Evolutionary conservation across 1,140 invertebrate species (phyloP).

Genomic region (Drosophila bocqueti): DNA sequence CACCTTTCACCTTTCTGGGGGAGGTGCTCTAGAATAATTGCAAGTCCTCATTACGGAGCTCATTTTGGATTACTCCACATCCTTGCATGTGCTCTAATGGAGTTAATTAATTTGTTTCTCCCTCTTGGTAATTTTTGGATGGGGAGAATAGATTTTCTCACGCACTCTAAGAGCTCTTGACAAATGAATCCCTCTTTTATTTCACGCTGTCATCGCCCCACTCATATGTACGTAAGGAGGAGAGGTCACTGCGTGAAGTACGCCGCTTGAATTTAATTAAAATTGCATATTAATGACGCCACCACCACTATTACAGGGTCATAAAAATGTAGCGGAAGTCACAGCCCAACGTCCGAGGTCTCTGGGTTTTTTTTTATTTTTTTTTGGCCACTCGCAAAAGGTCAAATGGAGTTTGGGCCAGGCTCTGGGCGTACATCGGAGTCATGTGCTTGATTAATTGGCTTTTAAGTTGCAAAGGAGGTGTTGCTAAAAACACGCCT

Average conservation of each 20-base stretch:
- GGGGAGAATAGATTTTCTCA: conserved; percentile 34
- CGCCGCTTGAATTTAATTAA: conserved; percentile 71
- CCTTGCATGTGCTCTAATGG: conserved; percentile 49
- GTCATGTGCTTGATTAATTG: conserved; percentile 77
- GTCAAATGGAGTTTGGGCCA: conserved; percentile 49
- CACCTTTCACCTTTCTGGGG: conserved; percentile 18
- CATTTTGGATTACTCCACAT: conserved; percentile 48
- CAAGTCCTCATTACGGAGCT: conserved; percentile 26
- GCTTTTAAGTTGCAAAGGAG: conserved; percentile 78
- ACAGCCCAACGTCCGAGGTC: conserved; percentile 42
- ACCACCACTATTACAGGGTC: conserved; percentile 27
- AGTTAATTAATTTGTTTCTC: conserved; percentile 42
- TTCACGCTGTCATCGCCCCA: conserved; percentile 74
- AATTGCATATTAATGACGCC: conserved; percentile 81
- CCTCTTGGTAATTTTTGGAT: neutral
- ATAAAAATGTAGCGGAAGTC: conserved; percentile 61
- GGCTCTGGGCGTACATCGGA: conserved; percentile 63
- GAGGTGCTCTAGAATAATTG: conserved; percentile 29
- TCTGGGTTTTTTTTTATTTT: neutral
- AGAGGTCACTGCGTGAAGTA: conserved; percentile 29
- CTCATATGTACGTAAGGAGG: conserved; percentile 13
- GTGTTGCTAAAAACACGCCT: conserved; percentile 52
- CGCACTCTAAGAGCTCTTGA: conserved; percentile 53
- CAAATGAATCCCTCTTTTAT: conserved; percentile 60
- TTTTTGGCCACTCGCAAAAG: conserved; percentile 52